A percentile compares a stretch with the other conserved stretches of the same genome.
phyloP scores from a whole-genome alignment of 1,140 invertebrate genomes.

The Apis cerana region DNA sequence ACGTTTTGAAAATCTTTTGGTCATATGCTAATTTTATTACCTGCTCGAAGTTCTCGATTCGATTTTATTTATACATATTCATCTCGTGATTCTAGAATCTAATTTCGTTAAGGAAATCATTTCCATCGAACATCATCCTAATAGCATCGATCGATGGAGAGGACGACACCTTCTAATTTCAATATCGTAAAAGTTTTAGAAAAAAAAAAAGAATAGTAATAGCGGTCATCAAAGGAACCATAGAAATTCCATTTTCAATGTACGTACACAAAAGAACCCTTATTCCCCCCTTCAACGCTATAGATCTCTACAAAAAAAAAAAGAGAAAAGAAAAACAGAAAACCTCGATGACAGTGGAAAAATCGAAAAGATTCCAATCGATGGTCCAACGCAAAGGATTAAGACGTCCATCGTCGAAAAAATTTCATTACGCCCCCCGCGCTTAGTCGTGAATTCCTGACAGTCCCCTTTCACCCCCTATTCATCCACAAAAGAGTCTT shows the following conservation, averaged over 20 bases:
- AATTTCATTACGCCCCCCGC: conserved; percentile 21
- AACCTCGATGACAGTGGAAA: neutral
- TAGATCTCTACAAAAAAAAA: neutral
- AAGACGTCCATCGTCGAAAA: neutral
- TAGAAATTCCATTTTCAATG: neutral
- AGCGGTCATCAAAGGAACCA: too few species aligned
- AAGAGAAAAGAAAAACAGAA: neutral
- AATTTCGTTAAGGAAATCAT: too few species aligned
- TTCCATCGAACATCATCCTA: too few species aligned
- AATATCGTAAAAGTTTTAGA: neutral
- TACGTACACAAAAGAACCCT: neutral
- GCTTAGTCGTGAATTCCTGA: conserved; percentile 21
- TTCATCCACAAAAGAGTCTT: conserved; percentile 41
- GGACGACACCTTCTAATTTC: neutral
- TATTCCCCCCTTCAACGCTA: neutral
- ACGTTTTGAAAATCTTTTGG: too few species aligned
- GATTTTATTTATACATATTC: too few species aligned
- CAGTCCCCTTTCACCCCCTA: neutral
- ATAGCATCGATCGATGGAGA: too few species aligned
- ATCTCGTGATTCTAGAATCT: too few species aligned
- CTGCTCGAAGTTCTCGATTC: too few species aligned
- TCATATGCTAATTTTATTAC: too few species aligned
- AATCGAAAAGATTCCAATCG: conserved; percentile 5
- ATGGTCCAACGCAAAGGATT: neutral
- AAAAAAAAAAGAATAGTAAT: neutral